Evolutionary conservation across 2,888 invertebrate genomes (phyloP).

Genomic region (Tinea semifulvella): DNA sequence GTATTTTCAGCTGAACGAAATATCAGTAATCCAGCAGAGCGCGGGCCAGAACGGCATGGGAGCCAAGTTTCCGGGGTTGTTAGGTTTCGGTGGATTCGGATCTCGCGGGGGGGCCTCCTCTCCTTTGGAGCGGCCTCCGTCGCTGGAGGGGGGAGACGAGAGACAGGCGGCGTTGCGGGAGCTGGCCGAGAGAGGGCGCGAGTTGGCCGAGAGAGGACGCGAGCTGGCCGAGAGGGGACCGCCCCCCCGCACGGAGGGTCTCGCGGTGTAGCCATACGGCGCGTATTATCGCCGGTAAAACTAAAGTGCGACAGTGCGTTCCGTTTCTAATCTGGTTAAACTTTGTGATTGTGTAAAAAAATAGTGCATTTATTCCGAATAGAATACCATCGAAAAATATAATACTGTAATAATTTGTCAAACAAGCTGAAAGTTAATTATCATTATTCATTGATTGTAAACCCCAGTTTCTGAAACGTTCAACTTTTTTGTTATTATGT

Average conservation of each 20-base stretch:
- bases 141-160: conserved; percentile 52
- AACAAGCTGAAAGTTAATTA: too few relatives aligned
- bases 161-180: conserved; percentile 60
- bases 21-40: conserved; percentile 79
- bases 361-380: too few relatives aligned
- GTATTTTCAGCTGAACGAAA: conserved; percentile 77
- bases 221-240: conserved; percentile 55
- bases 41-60: conserved; percentile 75
- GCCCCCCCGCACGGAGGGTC: conserved; percentile 72
- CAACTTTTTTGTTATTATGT: too few relatives aligned
- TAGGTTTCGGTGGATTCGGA: conserved; percentile 79
- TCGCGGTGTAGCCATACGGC: conserved; percentile 74
- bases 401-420: too few relatives aligned
- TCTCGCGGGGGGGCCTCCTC: conserved; percentile 65
- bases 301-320: too few relatives aligned
- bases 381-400: too few relatives aligned
- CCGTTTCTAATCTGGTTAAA: too few relatives aligned
- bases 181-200: conserved; percentile 63
- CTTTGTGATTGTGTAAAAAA: too few relatives aligned
- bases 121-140: conserved; percentile 54
- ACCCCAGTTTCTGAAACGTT: too few relatives aligned
- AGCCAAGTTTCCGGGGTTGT: conserved; percentile 77
- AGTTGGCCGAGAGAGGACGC: conserved; percentile 58
- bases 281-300: too few relatives aligned
- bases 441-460: too few relatives aligned